Conservation (phyloP, 2,797 vertebrate genomes). For the Avahi laniger region DNA sequence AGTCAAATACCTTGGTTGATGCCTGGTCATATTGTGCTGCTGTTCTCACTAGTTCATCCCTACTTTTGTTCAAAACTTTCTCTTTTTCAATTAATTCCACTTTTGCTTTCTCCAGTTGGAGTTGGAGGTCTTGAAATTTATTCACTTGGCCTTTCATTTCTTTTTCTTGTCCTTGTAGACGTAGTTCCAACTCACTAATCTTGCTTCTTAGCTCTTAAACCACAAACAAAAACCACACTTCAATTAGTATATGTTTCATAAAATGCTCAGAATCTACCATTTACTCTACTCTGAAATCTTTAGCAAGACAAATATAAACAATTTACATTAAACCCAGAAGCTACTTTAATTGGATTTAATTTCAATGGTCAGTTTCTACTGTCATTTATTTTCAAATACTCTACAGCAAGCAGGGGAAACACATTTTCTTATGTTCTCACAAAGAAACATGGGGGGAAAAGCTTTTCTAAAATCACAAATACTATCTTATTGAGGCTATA, state of each 20-base stretch:
- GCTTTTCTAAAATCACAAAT: not conserved
- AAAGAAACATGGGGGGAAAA: not conserved
- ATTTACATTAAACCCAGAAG: slow-evolving; percentile 11
- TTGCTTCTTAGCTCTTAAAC: slow-evolving; percentile 88
- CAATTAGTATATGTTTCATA: not conserved
- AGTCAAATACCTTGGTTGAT: slow-evolving; percentile 86
- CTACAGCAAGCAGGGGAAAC: not conserved
- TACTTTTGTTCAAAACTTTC: slow-evolving; percentile 87
- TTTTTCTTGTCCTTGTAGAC: slow-evolving; percentile 90
- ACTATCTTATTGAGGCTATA: not conserved
- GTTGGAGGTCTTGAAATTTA: slow-evolving; percentile 89
- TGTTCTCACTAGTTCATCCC: slow-evolving; percentile 88
- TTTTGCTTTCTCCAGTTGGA: slow-evolving; percentile 88
- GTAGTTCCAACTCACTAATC: slow-evolving; percentile 84
- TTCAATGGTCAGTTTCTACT: not conserved
- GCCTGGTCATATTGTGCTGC: slow-evolving; percentile 87
- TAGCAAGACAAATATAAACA: not conserved
- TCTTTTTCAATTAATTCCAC: slow-evolving; percentile 90
- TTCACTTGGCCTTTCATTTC: slow-evolving; percentile 86
- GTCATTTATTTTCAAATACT: not conserved
- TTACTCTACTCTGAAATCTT: not conserved
- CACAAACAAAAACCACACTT: slow-evolving; percentile 32
- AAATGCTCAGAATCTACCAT: not conserved
- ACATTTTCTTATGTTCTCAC: not conserved
- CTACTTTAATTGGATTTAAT: not conserved